phyloP scores from a whole-genome alignment of 2,888 invertebrate species.

The Patella ulyssiponensis region DNA sequence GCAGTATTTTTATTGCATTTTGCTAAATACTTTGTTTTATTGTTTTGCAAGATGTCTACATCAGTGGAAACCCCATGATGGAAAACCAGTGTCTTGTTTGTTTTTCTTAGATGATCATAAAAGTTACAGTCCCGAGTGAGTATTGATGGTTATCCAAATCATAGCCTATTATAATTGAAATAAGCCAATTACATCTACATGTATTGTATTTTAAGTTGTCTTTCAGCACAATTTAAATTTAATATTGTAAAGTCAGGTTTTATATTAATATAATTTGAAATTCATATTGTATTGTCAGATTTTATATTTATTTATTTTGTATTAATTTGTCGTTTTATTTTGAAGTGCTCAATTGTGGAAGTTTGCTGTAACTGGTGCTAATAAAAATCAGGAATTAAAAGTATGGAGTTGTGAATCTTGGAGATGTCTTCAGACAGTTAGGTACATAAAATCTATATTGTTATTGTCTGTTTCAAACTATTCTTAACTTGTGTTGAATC shows the following conservation, averaged over 20 bases:
- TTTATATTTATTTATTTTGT: too few relatives aligned
- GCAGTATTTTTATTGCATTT: too few relatives aligned
- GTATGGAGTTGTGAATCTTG: slow-evolving; percentile 96
- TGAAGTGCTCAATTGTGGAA: slow-evolving; percentile 90
- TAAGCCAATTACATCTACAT: background rate
- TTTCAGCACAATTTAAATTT: background rate
- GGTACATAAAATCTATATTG: slow-evolving; percentile 38
- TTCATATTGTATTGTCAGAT: too few relatives aligned
- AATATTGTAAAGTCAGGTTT: background rate
- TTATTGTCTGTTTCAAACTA: too few relatives aligned
- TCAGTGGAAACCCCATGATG: slow-evolving; percentile 93
- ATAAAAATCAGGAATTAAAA: slow-evolving; percentile 90
- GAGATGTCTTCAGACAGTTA: slow-evolving; percentile 83
- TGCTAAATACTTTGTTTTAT: too few relatives aligned
- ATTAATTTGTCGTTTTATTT: slow-evolving; percentile 36
- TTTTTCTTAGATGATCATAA: slow-evolving; percentile 94
- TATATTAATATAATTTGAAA: too few relatives aligned
- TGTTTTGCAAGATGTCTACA: slow-evolving; percentile 81
- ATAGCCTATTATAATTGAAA: background rate
- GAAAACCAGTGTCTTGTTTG: slow-evolving; percentile 88
- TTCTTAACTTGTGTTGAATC: background rate
- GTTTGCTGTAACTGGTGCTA: slow-evolving; percentile 92
- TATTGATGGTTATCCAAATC: slow-evolving; percentile 8
- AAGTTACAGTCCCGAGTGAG: slow-evolving; percentile 77
- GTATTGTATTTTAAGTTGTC: background rate